Evolutionary conservation across 2,113 vertebrate species (phyloP), one percentile per base, ranked within the genome.

Genomic region (Reinhardtius hippoglossoides): DNA sequence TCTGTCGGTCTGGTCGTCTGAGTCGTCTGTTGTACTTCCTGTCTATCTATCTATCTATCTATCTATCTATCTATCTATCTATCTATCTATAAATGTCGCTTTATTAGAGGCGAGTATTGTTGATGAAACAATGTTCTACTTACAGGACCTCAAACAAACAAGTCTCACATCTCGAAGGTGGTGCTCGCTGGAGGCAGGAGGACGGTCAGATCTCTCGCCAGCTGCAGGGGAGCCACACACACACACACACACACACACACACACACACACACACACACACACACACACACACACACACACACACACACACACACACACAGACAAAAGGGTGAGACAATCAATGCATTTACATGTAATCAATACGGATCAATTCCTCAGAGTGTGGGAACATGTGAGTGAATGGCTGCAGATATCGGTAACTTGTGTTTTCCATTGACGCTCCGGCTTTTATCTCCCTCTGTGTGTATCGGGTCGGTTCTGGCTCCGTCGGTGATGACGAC

Each of bases 291-390:
- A 84, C n/a, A 56, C 5, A 74, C 23, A 63, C 14, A 18, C 37
- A 71, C 54, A 66, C 27, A 66, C 65, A 69, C 52, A 84, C n/a
- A 56, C 5, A 74, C 71, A 44, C 46, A 71, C 52, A 74, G 66
- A 86, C 63, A 69, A 70, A 78, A 76, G 73, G 56, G 31, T 27
- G 64, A 79, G 67, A 42, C 48, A 65, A 72, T 85, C 90, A 83
- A 89, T 86, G 0, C n/a, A 82, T 89, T 91, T 91, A 78, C 83
- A 90, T 85, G 54, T 15, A 26, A 83, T 91, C 87, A 90, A 90
- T 89, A 84, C 21, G 0, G 60, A 71, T 89, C 81, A 72, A 79
- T 92, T 58, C 68, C 40, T 74, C 40, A 2, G 73, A 88, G 81
- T 88, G 90, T 86, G 89, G 86, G 88, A 88, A 90, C 72, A 67